Conservation (phyloP, 2,113 vertebrate genomes). For the Lamprotornis superbus region DNA sequence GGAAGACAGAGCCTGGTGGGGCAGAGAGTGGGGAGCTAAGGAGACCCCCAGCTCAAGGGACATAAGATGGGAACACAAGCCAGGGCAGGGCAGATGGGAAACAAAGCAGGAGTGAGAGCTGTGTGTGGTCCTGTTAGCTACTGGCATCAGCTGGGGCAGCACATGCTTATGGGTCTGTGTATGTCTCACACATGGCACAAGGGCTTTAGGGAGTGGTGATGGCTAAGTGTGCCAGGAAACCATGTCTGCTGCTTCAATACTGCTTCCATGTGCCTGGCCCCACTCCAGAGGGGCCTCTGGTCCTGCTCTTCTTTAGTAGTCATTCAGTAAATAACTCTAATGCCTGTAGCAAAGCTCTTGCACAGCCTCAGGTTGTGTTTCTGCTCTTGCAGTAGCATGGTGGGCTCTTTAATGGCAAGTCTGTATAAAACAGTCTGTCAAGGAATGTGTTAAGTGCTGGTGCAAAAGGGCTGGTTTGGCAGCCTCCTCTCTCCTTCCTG, state of each 20-base stretch:
- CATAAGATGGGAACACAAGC: neutral
- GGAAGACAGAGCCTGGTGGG: neutral
- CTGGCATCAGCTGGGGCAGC: neutral
- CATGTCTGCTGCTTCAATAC: neutral
- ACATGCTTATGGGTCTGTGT: fast-evolving
- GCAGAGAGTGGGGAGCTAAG: neutral
- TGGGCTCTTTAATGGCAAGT: neutral
- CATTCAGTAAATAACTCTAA: slow-evolving; percentile 57
- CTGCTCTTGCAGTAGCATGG: neutral
- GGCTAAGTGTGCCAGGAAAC: neutral
- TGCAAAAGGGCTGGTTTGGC: slow-evolving; percentile 8
- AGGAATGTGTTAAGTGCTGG: slow-evolving; percentile 7
- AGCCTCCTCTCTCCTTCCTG: neutral
- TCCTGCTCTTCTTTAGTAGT: slow-evolving; percentile 45
- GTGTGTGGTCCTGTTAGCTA: neutral
- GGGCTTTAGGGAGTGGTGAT: neutral
- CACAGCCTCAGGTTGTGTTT: neutral
- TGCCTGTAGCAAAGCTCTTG: neutral
- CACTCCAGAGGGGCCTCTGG: neutral
- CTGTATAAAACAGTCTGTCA: neutral
- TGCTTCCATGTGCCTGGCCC: neutral
- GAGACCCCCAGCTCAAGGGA: neutral
- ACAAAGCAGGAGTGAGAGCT: neutral
- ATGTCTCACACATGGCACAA: neutral
- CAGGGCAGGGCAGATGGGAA: neutral